A percentile compares a stretch with the other conserved stretches of the same genome.
phyloP scores from a whole-genome alignment of 2,888 invertebrate species.

The Diabrotica balteata region DNA sequence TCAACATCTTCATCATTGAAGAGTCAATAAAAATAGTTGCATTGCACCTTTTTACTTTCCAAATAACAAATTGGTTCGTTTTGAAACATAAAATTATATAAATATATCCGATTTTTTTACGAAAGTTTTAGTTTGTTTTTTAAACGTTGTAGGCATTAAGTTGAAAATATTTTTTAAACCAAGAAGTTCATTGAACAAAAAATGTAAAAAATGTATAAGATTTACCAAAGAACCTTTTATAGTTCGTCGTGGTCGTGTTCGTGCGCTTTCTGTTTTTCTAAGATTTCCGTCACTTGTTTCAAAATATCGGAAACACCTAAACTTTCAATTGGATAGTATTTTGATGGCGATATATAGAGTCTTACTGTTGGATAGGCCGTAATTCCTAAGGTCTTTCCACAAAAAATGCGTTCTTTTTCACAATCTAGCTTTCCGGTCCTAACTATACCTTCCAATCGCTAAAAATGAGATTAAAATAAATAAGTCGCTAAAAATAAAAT shows the following conservation, averaged over 20 bases:
- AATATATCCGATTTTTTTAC: too few species aligned
- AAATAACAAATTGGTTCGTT: too few species aligned
- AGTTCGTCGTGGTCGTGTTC: slow-evolving; percentile 57
- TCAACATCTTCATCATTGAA: too few species aligned
- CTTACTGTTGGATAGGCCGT: slow-evolving; percentile 68
- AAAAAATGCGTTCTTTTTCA: slow-evolving; percentile 64
- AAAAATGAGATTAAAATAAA: slow-evolving; percentile 32
- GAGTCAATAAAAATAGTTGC: too few species aligned
- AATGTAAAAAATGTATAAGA: too few species aligned
- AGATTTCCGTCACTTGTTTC: slow-evolving; percentile 37
- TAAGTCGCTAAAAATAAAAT: slow-evolving; percentile 2
- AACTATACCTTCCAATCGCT: slow-evolving; percentile 64
- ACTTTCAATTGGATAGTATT: slow-evolving; percentile 49
- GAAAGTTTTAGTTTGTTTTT: too few species aligned
- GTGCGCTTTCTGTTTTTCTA: slow-evolving; percentile 35
- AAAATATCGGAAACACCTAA: slow-evolving; percentile 41
- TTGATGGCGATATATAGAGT: slow-evolving; percentile 58
- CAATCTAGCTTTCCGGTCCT: slow-evolving; percentile 72
- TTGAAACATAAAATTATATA: too few species aligned
- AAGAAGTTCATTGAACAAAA: too few species aligned
- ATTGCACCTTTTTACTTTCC: too few species aligned
- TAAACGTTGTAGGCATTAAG: too few species aligned
- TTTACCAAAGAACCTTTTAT: slow-evolving; percentile 2
- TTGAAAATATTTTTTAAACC: too few species aligned
- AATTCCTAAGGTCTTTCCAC: slow-evolving; percentile 62